Percentiles rank a stretch among this genome's conserved stretches.
phyloP scores from a whole-genome alignment of 2,113 vertebrate species.

The Actenoides hombroni region DNA sequence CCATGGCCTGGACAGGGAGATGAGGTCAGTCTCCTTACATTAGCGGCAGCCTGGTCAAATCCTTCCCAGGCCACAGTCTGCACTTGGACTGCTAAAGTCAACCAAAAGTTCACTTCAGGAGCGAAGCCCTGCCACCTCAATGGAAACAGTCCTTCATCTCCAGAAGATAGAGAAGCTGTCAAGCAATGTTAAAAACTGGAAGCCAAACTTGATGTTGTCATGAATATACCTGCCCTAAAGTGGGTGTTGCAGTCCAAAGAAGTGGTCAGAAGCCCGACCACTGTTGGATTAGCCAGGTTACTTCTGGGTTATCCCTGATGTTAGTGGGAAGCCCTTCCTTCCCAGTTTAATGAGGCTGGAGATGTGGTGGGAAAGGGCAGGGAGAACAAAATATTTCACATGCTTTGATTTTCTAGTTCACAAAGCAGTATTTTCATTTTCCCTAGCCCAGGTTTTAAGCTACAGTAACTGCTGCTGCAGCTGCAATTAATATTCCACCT shows the following conservation, averaged over 20 bases:
- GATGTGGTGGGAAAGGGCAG: neutral
- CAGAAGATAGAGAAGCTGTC: neutral
- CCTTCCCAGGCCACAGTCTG: neutral
- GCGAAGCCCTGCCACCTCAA: neutral
- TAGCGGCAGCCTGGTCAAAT: neutral
- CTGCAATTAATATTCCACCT: constrained; percentile 40
- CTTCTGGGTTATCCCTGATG: neutral
- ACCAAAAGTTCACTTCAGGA: neutral
- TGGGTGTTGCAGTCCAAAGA: neutral
- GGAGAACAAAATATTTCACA: neutral
- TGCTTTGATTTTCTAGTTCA: constrained; percentile 4
- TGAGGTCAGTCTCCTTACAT: neutral
- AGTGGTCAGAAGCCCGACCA: neutral
- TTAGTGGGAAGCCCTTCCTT: neutral
- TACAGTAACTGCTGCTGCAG: neutral
- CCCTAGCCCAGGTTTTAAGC: neutral
- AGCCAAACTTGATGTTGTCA: neutral
- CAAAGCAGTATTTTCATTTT: constrained; percentile 22
- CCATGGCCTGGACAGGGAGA: neutral
- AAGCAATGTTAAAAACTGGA: neutral
- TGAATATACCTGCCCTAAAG: neutral
- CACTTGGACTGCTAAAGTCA: neutral
- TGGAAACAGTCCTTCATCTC: neutral
- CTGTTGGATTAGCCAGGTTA: neutral
- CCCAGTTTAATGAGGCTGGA: neutral